Conservation (phyloP, 2,113 vertebrate species). For the Brienomyrus longianalis region DNA sequence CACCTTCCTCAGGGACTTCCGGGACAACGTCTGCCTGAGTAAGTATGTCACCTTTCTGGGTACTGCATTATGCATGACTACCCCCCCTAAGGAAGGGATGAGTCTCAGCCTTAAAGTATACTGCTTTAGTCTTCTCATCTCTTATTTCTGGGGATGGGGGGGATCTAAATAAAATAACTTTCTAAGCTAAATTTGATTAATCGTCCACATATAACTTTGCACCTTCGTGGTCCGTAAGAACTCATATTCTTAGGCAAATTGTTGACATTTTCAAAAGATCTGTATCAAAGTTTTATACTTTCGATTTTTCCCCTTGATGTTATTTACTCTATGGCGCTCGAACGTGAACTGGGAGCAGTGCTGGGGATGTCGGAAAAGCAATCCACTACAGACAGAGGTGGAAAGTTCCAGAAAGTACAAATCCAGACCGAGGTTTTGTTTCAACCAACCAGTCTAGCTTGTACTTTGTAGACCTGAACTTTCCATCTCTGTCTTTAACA, state of each 20-base stretch:
- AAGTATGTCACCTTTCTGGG: conserved; percentile 43
- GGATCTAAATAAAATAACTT: neutral
- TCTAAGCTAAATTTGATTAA: neutral
- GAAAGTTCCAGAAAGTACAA: neutral
- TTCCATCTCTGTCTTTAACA: neutral
- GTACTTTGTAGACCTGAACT: neutral
- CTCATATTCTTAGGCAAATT: neutral
- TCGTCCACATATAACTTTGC: neutral
- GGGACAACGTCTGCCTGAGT: conserved; percentile 85
- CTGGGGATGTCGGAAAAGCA: neutral
- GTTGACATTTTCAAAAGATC: neutral
- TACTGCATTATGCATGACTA: no score
- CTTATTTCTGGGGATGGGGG: neutral
- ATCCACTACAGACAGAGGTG: neutral
- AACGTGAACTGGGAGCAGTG: neutral
- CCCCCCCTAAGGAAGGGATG: neutral
- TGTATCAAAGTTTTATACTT: neutral
- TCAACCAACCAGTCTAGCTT: neutral
- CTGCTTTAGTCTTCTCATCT: neutral
- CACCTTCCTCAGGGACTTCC: conserved; percentile 82
- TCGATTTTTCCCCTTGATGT: neutral
- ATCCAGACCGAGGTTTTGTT: no score
- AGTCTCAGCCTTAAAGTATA: neutral
- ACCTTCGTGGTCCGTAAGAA: neutral
- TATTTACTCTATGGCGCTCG: neutral